A percentile compares a stretch with the other conserved stretches of the same genome.
Conservation (phyloP, 2,797 vertebrate genomes). For the Dipus sagitta region DNA sequence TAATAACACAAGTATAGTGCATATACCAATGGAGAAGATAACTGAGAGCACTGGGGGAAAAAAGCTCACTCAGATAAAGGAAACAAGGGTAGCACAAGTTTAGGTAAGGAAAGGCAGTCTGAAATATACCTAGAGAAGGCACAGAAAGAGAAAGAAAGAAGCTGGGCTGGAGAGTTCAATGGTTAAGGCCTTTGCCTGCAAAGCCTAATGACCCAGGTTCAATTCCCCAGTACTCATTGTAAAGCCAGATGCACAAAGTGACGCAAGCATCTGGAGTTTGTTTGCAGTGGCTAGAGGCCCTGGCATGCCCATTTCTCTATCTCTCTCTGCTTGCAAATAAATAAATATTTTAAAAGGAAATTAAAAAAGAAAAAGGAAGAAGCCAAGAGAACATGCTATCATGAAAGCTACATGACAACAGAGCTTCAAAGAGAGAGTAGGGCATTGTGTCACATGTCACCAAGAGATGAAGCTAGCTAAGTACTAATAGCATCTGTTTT, state of each 20-base stretch:
- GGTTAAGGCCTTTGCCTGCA: too few species aligned
- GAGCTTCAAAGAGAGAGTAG: neutral
- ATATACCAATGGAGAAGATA: neutral
- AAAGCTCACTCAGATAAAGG: neutral
- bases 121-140: neutral
- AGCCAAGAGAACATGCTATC: neutral
- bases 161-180: neutral
- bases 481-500: neutral
- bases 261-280: too few species aligned
- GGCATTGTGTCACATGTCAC: neutral
- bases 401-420: neutral
- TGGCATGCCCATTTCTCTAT: too few species aligned
- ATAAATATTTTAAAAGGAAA: too few species aligned
- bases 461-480: neutral
- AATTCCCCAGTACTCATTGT: too few species aligned
- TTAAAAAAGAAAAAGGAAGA: neutral
- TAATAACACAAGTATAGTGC: neutral
- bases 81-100: neutral
- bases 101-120: neutral
- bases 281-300: too few species aligned
- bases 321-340: too few species aligned
- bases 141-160: neutral
- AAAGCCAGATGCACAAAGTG: too few species aligned
- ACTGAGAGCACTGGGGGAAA: neutral
- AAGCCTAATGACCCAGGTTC: too few species aligned